Conservation (phyloP, 2,888 invertebrate species). For the Scaptomyza reducta region DNA sequence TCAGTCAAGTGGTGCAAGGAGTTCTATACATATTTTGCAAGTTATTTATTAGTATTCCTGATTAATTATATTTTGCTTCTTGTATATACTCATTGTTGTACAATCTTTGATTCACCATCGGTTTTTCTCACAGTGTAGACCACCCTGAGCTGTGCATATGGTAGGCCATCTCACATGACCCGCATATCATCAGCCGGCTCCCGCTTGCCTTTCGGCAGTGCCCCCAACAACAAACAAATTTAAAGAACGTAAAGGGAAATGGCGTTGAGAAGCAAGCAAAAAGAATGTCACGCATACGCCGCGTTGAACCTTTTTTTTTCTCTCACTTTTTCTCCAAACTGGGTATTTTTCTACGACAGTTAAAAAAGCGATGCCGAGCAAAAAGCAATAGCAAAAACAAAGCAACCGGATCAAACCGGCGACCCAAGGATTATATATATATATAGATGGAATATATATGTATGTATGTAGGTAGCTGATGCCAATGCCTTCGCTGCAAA, state of each 20-base stretch:
- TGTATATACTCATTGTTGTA: no score
- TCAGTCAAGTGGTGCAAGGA: not conserved
- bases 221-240: slow-evolving; percentile 52
- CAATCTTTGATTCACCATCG: not conserved
- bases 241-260: slow-evolving; percentile 77
- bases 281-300: slow-evolving; percentile 63
- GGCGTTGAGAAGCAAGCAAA: slow-evolving; percentile 49
- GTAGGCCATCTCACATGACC: slow-evolving; percentile 66
- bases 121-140: slow-evolving; percentile 48
- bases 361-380: not conserved
- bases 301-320: slow-evolving; percentile 61
- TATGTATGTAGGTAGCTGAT: slow-evolving; percentile 4
- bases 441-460: not conserved
- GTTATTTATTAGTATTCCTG: no score
- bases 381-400: slow-evolving; percentile 2
- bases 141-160: slow-evolving; percentile 47
- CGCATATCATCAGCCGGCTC: slow-evolving; percentile 68
- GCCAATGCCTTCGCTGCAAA: slow-evolving; percentile 41
- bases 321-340: not conserved
- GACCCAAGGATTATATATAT: slow-evolving; percentile 15
- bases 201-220: slow-evolving; percentile 76
- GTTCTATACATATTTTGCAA: no score
- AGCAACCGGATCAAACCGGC: slow-evolving; percentile 24
- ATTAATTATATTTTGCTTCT: no score
- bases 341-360: not conserved